phyloP scores from a whole-genome alignment of 2,113 vertebrate genomes.

The Dolichotis patagonum region DNA sequence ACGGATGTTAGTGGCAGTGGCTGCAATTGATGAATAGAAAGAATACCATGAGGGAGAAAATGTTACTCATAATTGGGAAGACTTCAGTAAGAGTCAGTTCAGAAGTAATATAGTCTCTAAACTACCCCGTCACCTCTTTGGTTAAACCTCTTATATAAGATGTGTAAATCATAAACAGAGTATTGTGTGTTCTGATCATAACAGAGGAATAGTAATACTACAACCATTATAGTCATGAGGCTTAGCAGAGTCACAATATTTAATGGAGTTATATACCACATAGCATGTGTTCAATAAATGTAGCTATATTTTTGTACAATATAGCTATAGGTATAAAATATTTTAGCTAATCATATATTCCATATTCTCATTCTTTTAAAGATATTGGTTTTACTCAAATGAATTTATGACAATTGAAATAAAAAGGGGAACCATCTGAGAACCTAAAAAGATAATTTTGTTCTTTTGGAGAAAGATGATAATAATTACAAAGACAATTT shows the following conservation, averaged over 20 bases:
- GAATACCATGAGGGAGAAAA: neutral
- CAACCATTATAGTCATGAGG: neutral
- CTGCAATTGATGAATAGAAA: neutral
- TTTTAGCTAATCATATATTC: neutral
- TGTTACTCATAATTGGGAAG: neutral
- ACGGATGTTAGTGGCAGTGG: neutral
- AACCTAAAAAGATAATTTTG: neutral
- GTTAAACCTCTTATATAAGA: neutral
- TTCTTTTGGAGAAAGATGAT: neutral
- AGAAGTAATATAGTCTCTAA: neutral
- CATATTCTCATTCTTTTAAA: neutral
- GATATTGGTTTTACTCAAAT: neutral
- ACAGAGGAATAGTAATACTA: neutral
- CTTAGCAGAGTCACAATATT: neutral
- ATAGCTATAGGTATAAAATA: slow-evolving; percentile 9
- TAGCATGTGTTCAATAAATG: neutral
- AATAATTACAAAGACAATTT: neutral
- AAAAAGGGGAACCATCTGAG: neutral
- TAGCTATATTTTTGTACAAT: neutral
- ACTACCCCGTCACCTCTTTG: neutral
- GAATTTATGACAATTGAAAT: neutral
- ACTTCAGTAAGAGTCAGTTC: neutral
- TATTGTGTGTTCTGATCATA: neutral
- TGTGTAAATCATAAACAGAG: neutral
- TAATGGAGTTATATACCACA: neutral